Evolutionary conservation across 2,888 invertebrate genomes (phyloP), one percentile per base, ranked within the genome.

Genomic region (Plebejus melissa): DNA sequence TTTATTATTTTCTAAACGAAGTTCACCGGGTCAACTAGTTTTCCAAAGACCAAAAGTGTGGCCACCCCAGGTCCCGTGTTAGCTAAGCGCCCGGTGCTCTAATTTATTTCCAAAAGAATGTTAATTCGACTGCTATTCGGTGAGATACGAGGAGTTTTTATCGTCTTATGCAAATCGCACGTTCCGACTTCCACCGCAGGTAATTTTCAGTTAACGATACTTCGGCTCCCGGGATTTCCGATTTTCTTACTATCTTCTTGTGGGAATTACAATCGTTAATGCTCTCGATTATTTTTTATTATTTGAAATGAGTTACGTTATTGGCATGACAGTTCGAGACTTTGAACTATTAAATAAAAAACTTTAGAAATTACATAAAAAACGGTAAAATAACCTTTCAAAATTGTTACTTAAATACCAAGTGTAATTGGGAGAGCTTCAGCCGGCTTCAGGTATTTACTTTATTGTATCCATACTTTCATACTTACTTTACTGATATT

Each of bases 91-190:
- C 78, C 77, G 78, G 78, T 78, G 79, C 82, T 80, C 83, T 84
- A 84, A 87, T 87, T 87, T 86, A 84, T 86, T 85, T 84, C 79
- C 80, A 76, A 83, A 85, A 85, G 83, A 86, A 86, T 85, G 83
- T 85, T 84, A 85, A 87, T 86, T 85, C 82, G 77, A 79, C 79
- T 80, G 81, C 80, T 82, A 82, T 83, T 81, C 81, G 79, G 78
- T 80, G 78, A 82, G 82, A 83, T 82, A 82, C 81, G 78, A 80
- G 74, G 77, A 80, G 80, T 80, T 81, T 80, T 77, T 80, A 79
- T 78, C 78, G 78, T 80, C 79, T 81, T 81, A 81, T 80, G 78
- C 79, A 80, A 80, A 82, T 82, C 77, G 72, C 76, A 79, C 76
- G 78, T 78, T 78, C 77, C 77, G 77, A 77, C 75, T 78, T 78